These are phyloP conservation scores for Euspilapteryx auroguttella DNA, from an alignment of 2,888 invertebrate species.

Conservation along the genomic window DNA sequence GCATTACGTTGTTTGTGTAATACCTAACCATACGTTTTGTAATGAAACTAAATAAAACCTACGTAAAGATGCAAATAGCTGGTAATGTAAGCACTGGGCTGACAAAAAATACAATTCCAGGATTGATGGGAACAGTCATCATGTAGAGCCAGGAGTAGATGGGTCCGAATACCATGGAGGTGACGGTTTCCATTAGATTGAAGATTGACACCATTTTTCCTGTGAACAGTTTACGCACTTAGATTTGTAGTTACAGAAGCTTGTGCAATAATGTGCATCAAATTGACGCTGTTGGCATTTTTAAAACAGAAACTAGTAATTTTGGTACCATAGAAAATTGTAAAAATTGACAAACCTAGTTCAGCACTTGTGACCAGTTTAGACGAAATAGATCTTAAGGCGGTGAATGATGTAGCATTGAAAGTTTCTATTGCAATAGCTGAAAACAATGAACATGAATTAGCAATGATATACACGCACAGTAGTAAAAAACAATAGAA, in stretches of 20 bases:
- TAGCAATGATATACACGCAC: no score
- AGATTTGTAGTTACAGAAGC: background rate
- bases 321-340: background rate
- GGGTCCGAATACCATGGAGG: slow-evolving; percentile 71
- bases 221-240: slow-evolving; percentile 16
- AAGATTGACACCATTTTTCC: slow-evolving; percentile 74
- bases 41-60: slow-evolving; percentile 12
- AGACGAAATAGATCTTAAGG: slow-evolving; percentile 73
- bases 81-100: slow-evolving; percentile 67
- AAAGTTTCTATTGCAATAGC: slow-evolving; percentile 70
- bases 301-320: no score
- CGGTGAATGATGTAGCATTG: slow-evolving; percentile 75
- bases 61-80: slow-evolving; percentile 67
- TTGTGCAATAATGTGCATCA: no score
- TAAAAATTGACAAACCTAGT: slow-evolving; percentile 52
- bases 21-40: slow-evolving; percentile 5
- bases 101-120: slow-evolving; percentile 67
- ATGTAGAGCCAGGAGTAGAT: slow-evolving; percentile 71
- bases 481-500: no score
- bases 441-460: no score
- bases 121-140: slow-evolving; percentile 64
- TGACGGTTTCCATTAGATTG: slow-evolving; percentile 70
- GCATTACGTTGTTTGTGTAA: background rate
- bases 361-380: slow-evolving; percentile 72
- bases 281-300: no score